A percentile compares a stretch with the other conserved stretches of the same genome.
phyloP scores from a whole-genome alignment of 2,113 vertebrate species.

The Passerina amoena region DNA sequence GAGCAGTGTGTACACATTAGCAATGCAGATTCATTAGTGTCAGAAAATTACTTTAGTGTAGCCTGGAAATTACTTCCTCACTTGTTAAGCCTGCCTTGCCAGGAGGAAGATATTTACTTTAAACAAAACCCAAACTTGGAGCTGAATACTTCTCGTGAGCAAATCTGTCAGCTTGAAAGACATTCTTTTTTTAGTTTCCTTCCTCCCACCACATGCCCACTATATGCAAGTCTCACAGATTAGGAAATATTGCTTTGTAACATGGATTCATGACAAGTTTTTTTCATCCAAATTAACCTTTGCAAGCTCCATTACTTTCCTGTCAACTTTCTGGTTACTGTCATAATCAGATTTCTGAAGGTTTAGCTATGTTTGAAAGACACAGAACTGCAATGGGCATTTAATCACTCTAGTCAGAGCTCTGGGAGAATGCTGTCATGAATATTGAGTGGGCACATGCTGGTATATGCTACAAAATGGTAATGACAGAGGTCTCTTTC shows the following conservation, averaged over 20 bases:
- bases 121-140: slow-evolving; percentile 35
- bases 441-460: background rate
- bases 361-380: background rate
- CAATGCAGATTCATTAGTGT: background rate
- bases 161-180: slow-evolving; percentile 42
- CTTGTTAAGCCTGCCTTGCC: slow-evolving; percentile 16
- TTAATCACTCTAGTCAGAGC: background rate
- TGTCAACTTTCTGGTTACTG: slow-evolving; percentile 16
- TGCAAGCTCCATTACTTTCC: slow-evolving; percentile 33
- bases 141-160: background rate
- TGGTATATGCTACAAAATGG: background rate
- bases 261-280: background rate
- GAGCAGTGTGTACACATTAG: background rate
- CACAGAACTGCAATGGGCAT: background rate
- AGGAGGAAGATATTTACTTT: slow-evolving; percentile 34
- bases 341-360: slow-evolving; percentile 45
- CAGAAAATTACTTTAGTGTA: background rate
- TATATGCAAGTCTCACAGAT: background rate
- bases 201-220: background rate
- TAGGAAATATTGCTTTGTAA: slow-evolving; percentile 39
- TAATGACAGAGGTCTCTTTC: background rate
- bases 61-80: background rate
- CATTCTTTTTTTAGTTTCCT: background rate
- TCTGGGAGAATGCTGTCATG: background rate
- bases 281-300: slow-evolving; percentile 55